A percentile compares a stretch with the other conserved stretches of the same genome.
Evolutionary conservation across 53 echinoderm and acorn worm genomes (phyloP).

Genomic region (Mesocentrotus franciscanus): DNA sequence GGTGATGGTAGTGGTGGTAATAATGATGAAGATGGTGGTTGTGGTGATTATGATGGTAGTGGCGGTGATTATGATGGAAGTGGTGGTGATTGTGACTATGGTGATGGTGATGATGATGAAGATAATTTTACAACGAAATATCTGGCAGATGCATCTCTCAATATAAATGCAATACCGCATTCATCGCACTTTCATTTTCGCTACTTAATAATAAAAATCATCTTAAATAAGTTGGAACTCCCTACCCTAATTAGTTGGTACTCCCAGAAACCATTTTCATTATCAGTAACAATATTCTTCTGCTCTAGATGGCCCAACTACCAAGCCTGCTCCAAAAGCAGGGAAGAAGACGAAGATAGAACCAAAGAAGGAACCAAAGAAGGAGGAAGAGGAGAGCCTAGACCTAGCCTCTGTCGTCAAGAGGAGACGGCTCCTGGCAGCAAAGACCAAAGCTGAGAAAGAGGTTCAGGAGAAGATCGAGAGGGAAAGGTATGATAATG

Average conservation of each 20-base stretch:
- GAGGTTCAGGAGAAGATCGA: slow-evolving; percentile 83
- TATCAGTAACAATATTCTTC: neutral
- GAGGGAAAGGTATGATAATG: slow-evolving; percentile 74
- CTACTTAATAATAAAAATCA: neutral
- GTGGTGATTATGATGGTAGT: neutral
- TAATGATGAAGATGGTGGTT: neutral
- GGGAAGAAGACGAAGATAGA: slow-evolving; percentile 53
- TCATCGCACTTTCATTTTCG: neutral
- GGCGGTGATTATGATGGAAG: neutral
- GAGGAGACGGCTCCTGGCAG: slow-evolving; percentile 81
- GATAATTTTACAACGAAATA: neutral
- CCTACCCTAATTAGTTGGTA: too few species aligned
- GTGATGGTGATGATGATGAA: neutral
- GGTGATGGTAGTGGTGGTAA: neutral
- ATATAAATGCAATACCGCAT: neutral
- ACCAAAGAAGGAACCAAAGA: slow-evolving; percentile 47
- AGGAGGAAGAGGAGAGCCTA: slow-evolving; percentile 71
- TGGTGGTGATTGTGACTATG: neutral
- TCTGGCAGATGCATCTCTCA: neutral
- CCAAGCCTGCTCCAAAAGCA: slow-evolving; percentile 50
- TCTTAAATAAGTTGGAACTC: neutral
- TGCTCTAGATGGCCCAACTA: slow-evolving; percentile 18
- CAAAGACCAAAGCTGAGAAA: slow-evolving; percentile 79
- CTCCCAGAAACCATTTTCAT: too few species aligned
- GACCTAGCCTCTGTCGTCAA: slow-evolving; percentile 91